Base-by-base conservation (phyloP, 2,888 invertebrate species). In the Stratiomys singularior region DNA sequence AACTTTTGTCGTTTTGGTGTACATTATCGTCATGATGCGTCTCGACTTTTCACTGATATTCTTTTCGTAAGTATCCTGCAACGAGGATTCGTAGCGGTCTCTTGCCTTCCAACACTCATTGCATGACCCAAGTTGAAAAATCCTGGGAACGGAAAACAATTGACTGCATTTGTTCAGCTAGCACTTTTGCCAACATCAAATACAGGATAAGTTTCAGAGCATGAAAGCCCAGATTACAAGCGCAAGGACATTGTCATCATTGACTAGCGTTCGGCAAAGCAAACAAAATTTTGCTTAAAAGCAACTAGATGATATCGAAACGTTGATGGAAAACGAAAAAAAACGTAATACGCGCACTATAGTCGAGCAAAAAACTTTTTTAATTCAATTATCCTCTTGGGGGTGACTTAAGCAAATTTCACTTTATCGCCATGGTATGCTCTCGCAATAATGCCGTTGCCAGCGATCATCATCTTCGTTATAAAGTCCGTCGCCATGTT, bases 321-420 rank as follows among this genome's bases (percentile, higher is more conserved):
- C 18, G 52, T n/a, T 9, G 15, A 52, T 52, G 15, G 52, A 52
- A 52, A 52, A 52, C 15, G 15, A 18, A 52, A 44, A 13, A 44
- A 52, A 52, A 52, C 52, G 52, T 52, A 52, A 52, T n/a, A 15
- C 18, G 37, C 37, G 37, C 37, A 9, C 37, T 37, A 37, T 9
- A 37, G 5, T 37, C 3, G 37, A 37, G 23, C 13, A 18, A 56
- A 18, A 44, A 71, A 58, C 30, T 72, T 72, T 72, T 58, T 72
- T 72, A 72, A 72, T 72, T 72, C 72, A 72, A 72, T 72, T 72
- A 72, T 72, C 56, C 72, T 56, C 72, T 56, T 18, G 72, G 56
- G 72, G 37, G 69, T 30, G 69, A 69, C 56, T 72, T 58, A 28
- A 56, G 21, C 56, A 72, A 72, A 72, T 56, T 72, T 58, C 69